Evolutionary conservation across 2,113 vertebrate species (phyloP).

Genomic region (Zosterops pallidus): DNA sequence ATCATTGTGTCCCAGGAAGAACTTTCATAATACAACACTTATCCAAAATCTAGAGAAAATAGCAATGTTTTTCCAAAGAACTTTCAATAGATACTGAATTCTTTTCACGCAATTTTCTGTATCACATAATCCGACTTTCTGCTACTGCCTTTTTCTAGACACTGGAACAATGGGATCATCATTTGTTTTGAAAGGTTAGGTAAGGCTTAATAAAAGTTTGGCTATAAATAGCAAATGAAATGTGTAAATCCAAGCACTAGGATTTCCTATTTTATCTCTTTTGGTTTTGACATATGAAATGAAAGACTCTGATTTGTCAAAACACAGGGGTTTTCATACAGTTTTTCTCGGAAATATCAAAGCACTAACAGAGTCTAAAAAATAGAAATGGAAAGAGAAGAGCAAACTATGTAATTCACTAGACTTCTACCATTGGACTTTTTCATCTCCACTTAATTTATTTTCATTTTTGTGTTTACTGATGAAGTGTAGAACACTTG

Average conservation of each 20-base stretch:
- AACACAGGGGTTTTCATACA: neutral
- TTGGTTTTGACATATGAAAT: neutral
- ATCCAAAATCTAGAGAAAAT: neutral
- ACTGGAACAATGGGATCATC: neutral
- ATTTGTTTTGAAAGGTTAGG: neutral
- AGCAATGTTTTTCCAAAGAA: neutral
- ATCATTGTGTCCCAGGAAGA: neutral
- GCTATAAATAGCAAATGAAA: neutral
- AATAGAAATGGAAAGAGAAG: neutral
- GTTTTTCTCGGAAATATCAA: neutral
- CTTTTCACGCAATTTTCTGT: neutral
- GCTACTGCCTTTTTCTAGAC: neutral
- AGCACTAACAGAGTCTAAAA: neutral
- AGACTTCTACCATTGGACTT: neutral
- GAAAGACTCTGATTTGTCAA: neutral
- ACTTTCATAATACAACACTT: neutral
- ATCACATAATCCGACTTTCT: neutral
- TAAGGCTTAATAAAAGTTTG: neutral
- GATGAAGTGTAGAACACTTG: neutral
- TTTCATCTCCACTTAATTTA: neutral
- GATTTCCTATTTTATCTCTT: neutral
- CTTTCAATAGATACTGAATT: neutral
- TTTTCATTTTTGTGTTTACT: neutral
- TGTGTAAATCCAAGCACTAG: neutral
- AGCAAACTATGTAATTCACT: neutral